Base-by-base conservation (phyloP, 2,113 vertebrate genomes). In the Mormyrus iriodes region DNA sequence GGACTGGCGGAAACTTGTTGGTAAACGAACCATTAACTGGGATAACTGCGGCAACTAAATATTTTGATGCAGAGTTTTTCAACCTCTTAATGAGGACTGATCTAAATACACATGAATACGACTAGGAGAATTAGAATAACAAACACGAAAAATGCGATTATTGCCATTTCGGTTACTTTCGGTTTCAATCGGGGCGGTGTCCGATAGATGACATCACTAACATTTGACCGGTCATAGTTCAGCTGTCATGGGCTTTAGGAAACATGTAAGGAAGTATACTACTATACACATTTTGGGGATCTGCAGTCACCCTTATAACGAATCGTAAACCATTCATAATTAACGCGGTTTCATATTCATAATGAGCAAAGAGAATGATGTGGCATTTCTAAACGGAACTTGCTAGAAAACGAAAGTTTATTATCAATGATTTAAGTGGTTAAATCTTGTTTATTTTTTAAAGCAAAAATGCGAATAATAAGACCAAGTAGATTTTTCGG, bases 151-250 rank as follows among this genome's bases (percentile, higher is more conserved):
- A 87, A n/a, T 19, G 73, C 4, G 35, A 73, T 79, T 42, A 42
- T 39, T 39, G 4, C 15, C 35, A 39, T 87, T 87, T 24, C 19
- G 24, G n/a, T 86, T 86, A 86, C 48, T 86, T 86, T 86, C 85
- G 24, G 27, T 86, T 51, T 53, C 48, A 27, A 52, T 31, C 49
- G 49, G 84, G 85, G 49, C 49, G 85, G 85, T 27, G 49, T 21
- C 10, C 9, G 3, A 52, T 24, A 17, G 46, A 44, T 88, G 87
- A 88, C 87, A 51, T 88, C 58, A 73, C 3, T 46, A 17, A 27
- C 19, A 65, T 88, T 65, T 46, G 53, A 88, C 21, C 31, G 87
- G 87, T 88, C 65, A 76, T n/a, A 88, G 87, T 88, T 88, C 87
- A 76, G 46, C 61, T 76, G 87, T 88, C 35, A 69, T 65, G n/a